phyloP scores from a whole-genome alignment of 2,113 vertebrate species.

The Scatophagus argus region DNA sequence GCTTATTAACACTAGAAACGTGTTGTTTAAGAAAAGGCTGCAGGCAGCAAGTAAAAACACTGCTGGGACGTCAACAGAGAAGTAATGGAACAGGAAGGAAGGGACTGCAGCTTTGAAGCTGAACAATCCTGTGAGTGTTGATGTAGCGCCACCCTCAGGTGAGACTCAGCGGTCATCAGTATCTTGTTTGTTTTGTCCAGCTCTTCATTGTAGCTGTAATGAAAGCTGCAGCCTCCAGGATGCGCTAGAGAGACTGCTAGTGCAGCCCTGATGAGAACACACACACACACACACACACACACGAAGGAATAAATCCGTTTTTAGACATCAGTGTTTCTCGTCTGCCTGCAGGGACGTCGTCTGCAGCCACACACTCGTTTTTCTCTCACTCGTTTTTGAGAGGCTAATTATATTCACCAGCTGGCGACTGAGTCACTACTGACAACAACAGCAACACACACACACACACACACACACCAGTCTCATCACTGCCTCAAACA shows the following conservation, averaged over 20 bases:
- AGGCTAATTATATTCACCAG: neutral
- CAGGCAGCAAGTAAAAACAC: too few relatives aligned
- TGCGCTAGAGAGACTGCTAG: neutral
- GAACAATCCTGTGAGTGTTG: neutral
- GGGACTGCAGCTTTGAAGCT: too few relatives aligned
- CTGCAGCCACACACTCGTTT: neutral
- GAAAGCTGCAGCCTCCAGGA: neutral
- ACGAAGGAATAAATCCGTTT: slow-evolving; percentile 16
- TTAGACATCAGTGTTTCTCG: neutral
- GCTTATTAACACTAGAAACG: too few relatives aligned
- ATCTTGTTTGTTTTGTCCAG: neutral
- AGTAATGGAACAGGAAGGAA: too few relatives aligned
- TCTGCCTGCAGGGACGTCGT: slow-evolving; percentile 12
- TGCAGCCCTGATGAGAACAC: too few relatives aligned
- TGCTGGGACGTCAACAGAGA: too few relatives aligned
- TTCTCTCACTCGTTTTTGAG: neutral
- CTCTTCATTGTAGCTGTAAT: neutral
- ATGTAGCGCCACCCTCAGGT: neutral
- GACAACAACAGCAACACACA: slow-evolving; percentile 1
- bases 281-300: neutral
- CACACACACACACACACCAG: slow-evolving; percentile 8
- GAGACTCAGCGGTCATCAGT: neutral
- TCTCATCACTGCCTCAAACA: neutral
- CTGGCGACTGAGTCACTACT: slow-evolving; percentile 9
- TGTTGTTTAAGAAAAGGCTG: too few relatives aligned